A percentile compares a stretch with the other conserved stretches of the same genome.
Conservation (phyloP, 2,888 invertebrate species). For the Crioceris asparagi region DNA sequence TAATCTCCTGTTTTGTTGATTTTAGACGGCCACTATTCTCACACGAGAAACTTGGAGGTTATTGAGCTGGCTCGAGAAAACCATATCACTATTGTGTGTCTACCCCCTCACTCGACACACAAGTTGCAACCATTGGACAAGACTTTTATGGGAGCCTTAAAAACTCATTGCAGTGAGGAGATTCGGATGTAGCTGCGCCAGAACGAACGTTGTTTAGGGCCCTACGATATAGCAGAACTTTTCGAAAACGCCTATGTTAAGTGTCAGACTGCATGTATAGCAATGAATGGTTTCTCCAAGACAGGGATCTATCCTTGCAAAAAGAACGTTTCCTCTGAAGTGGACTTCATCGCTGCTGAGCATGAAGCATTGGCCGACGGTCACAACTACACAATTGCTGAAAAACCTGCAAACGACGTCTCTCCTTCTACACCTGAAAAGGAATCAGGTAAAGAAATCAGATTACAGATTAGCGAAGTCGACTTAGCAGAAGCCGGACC, state of each 20-base stretch:
- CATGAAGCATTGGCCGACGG: too few relatives aligned
- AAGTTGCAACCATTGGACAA: slow-evolving; percentile 25
- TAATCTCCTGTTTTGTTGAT: slow-evolving; percentile 19
- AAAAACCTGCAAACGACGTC: too few relatives aligned
- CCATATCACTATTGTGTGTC: slow-evolving; percentile 25
- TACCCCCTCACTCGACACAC: slow-evolving; percentile 28
- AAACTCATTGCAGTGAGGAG: slow-evolving; percentile 27
- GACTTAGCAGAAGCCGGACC: too few relatives aligned
- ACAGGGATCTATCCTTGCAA: slow-evolving; percentile 18
- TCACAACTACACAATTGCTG: too few relatives aligned
- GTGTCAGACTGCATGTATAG: slow-evolving; percentile 6
- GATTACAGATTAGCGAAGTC: too few relatives aligned
- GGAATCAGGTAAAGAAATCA: too few relatives aligned
- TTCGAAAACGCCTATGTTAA: slow-evolving; percentile 11
- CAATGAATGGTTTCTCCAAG: slow-evolving; percentile 10
- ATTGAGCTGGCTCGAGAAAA: slow-evolving; percentile 27
- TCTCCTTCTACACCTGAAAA: too few relatives aligned
- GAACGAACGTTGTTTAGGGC: slow-evolving; percentile 6
- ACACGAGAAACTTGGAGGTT: slow-evolving; percentile 11
- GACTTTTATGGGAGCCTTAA: slow-evolving; percentile 30
- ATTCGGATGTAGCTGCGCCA: slow-evolving; percentile 6
- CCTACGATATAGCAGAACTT: slow-evolving; percentile 9
- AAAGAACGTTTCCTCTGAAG: background rate
- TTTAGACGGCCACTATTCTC: slow-evolving; percentile 11
- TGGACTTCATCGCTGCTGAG: too few relatives aligned